Evolutionary conservation across 2,888 invertebrate genomes (phyloP).

Genomic region (Cheilosia urbana): DNA sequence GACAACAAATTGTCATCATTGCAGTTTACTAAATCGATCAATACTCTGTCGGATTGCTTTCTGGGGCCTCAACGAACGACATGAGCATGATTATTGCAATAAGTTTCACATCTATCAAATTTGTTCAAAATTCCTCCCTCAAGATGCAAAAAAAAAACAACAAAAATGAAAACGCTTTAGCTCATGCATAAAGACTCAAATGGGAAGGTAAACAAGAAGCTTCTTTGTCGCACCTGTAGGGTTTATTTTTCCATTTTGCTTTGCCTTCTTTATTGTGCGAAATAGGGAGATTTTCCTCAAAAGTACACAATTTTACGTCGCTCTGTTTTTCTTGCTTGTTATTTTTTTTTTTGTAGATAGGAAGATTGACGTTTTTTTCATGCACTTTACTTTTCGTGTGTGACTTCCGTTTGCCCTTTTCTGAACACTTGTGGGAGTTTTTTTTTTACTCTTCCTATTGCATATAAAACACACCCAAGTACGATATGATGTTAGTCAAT

Average conservation of each 20-base stretch:
- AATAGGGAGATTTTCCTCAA: conserved; percentile 13
- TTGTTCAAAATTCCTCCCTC: conserved; percentile 6
- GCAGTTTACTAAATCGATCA: neutral
- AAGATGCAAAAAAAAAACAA: neutral
- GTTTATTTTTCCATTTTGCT: conserved; percentile 11
- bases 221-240: conserved; percentile 39
- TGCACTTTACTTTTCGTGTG: conserved; percentile 41
- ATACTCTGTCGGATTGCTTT: neutral
- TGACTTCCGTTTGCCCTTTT: conserved; percentile 44
- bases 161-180: neutral
- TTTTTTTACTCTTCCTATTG: conserved; percentile 6
- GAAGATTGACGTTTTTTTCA: neutral
- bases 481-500: conserved; percentile 67
- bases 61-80: neutral
- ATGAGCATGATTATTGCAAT: neutral
- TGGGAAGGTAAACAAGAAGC: conserved; percentile 13
- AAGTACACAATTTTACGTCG: conserved; percentile 21
- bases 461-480: conserved; percentile 25
- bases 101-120: conserved; percentile 25
- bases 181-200: neutral
- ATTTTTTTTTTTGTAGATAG: neutral
- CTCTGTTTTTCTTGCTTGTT: too few species aligned
- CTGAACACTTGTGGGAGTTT: conserved; percentile 4
- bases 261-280: conserved; percentile 8
- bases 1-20: neutral